A percentile compares a stretch with the other conserved stretches of the same genome.
Conservation (phyloP, 1,140 invertebrate species). For the Glossosoma conforme region DNA sequence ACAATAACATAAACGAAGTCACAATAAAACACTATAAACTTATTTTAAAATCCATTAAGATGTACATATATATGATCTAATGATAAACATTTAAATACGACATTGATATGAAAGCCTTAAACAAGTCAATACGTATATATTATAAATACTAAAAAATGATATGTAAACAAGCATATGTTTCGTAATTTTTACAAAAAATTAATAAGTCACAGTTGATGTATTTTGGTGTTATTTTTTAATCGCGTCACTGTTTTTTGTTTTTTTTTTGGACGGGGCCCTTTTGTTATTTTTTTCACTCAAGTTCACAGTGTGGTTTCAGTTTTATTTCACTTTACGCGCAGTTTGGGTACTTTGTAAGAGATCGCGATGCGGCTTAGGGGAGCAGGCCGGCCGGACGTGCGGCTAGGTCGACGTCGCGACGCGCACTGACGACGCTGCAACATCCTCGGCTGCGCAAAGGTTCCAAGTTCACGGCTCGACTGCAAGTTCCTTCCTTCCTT, state of each 20-base stretch:
- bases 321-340: too few species aligned
- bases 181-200: neutral
- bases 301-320: too few species aligned
- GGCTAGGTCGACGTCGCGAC: slow-evolving; percentile 17
- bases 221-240: neutral
- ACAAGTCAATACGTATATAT: too few species aligned
- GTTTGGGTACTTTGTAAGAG: neutral
- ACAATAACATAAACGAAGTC: too few species aligned
- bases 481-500: neutral
- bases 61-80: too few species aligned
- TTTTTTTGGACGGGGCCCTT: neutral
- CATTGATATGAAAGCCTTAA: too few species aligned
- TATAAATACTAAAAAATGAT: too few species aligned
- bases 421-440: slow-evolving; percentile 21
- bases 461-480: slow-evolving; percentile 17
- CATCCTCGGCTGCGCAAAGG: slow-evolving; percentile 7
- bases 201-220: neutral
- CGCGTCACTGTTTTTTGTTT: neutral
- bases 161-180: too few species aligned
- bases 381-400: slow-evolving; percentile 12
- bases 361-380: neutral
- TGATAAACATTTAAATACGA: too few species aligned
- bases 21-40: too few species aligned
- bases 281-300: too few species aligned
- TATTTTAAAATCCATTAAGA: too few species aligned